phyloP scores from a whole-genome alignment of 2,113 vertebrate genomes.

The Panthera leo region DNA sequence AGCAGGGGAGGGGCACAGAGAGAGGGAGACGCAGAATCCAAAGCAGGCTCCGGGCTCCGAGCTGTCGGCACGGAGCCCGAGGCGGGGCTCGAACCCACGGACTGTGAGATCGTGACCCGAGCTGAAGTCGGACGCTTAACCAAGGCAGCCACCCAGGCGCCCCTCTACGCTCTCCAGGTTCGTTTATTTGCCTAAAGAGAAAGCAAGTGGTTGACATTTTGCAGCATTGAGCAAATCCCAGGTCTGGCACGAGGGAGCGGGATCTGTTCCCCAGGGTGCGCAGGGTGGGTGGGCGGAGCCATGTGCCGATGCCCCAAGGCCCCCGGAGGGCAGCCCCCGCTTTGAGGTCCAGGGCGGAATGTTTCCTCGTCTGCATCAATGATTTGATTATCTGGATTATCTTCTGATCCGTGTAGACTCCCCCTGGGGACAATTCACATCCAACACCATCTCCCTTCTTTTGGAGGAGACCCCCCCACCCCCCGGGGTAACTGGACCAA shows the following conservation, averaged over 20 bases:
- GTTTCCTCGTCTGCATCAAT: not conserved
- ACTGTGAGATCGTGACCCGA: accelerated
- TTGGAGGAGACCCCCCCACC: not conserved
- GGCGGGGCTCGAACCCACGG: no score
- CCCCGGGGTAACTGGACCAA: not conserved
- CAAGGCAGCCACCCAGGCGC: no score
- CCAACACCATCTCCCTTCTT: not conserved
- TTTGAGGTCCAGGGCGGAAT: not conserved
- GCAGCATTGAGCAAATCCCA: not conserved
- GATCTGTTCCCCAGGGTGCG: not conserved
- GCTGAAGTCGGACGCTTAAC: no score
- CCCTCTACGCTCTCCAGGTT: not conserved
- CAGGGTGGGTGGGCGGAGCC: accelerated
- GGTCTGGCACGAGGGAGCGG: not conserved
- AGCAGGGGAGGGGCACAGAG: no score
- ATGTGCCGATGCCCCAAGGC: accelerated
- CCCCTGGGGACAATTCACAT: accelerated
- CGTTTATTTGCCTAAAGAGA: not conserved
- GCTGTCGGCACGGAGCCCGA: no score
- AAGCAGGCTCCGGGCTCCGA: no score
- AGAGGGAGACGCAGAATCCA: no score
- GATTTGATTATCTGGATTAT: not conserved
- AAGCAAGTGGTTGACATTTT: no score
- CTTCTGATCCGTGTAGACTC: not conserved
- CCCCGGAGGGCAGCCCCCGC: not conserved